Base-by-base conservation (phyloP, 2,113 vertebrate genomes). In the Gnathonemus longibarbis region DNA sequence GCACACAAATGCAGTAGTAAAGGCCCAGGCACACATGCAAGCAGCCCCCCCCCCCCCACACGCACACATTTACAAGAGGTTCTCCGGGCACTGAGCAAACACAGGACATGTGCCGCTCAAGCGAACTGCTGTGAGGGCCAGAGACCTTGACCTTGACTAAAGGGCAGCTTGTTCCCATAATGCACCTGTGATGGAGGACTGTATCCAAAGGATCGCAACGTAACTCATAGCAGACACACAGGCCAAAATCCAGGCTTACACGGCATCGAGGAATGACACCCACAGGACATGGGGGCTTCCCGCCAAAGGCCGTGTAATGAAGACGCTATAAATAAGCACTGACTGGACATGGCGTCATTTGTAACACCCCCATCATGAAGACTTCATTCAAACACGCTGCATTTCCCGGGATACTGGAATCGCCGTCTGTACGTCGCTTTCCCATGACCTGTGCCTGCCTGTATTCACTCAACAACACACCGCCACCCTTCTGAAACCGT, bases 1-100 rank as follows among this genome's bases (percentile, higher is more conserved):
- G 90, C 89, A 80, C 91, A 90, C 24, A 80, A 90, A 91, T 66
- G 92, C 87, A 83, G 88, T 56, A 56, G 19, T 58, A 49, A 53
- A 56, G 74, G 80, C 24, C n/a, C 5, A 42, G 90, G 56, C 62
- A 10, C 88, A 90, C 48, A 42, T 46, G 7, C 48, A 39, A 56
- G 35, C 56, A 77, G 17, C 49, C 53, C 84, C 77, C 31, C 84
- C 77, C 31, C 87, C 46, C 89, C 80, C 53, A 35, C 24, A 58
- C 17, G 83, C 90, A 83, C 58, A 88, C 86, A 84, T 80, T 42
- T 80, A 80, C 74, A 89, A 89, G 66, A 35, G 46, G 46, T 31
- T 45, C 35, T 1, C 70, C 3, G 31, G 49, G 19, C 9, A 2
- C 31, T 58, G 24, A 83, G 15, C 21, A 84, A 48, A 89, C 9